Evolutionary conservation across 2,797 vertebrate species (phyloP).

Genomic region (Pseudopleuronectes americanus): DNA sequence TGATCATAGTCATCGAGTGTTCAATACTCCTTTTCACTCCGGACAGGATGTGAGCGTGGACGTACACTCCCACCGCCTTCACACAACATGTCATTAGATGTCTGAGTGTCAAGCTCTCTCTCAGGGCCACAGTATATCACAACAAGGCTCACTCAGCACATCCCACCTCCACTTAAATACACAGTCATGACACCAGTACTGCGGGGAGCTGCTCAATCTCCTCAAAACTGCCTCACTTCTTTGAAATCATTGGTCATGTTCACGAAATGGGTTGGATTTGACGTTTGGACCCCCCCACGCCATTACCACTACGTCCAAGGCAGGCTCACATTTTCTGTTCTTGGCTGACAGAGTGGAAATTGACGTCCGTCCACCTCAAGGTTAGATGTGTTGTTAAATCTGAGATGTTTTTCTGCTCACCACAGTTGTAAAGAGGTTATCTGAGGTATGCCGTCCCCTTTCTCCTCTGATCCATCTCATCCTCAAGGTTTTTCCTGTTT

Average conservation of each 20-base stretch:
- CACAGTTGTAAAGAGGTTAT: neutral
- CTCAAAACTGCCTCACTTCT: too few relatives aligned
- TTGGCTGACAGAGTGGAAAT: neutral
- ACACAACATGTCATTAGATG: conserved; percentile 19
- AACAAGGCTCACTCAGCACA: conserved; percentile 3
- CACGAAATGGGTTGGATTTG: too few relatives aligned
- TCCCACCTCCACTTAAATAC: neutral
- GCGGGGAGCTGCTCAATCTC: too few relatives aligned
- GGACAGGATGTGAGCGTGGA: neutral
- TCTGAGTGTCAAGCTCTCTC: conserved; percentile 1
- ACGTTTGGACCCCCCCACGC: too few relatives aligned
- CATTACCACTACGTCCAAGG: neutral
- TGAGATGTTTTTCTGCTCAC: neutral
- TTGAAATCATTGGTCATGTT: too few relatives aligned
- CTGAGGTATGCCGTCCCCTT: neutral
- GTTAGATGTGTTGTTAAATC: too few relatives aligned
- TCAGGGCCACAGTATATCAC: conserved; percentile 5
- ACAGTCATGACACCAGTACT: too few relatives aligned
- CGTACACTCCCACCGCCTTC: neutral
- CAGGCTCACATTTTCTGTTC: neutral
- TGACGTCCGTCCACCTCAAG: neutral
- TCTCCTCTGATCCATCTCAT: neutral
- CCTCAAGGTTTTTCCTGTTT: neutral
- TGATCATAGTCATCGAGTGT: neutral
- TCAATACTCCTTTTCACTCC: neutral